Base-by-base conservation (phyloP, 1,140 invertebrate species). In the Asobara japonica region DNA sequence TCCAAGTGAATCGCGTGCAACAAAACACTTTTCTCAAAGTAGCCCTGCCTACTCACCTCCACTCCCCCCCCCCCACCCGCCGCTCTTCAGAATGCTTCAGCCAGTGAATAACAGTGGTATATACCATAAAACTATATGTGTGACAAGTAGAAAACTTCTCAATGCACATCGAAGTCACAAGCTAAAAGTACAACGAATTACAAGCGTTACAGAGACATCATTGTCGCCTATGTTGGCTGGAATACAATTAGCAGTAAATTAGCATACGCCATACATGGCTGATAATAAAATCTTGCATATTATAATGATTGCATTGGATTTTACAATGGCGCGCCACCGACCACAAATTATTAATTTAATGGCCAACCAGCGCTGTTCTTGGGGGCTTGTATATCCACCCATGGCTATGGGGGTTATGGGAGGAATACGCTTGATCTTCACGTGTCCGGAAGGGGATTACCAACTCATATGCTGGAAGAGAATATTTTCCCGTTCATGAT, bases 241-340 rank as follows among this genome's bases (percentile, higher is more conserved):
- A 86, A 88, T 84, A 87, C 86, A 87, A 86, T 88, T 88, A 88
- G 86, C 86, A 88, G 86, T 88, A 88, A 88, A 88, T 88, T 88
- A 86, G 79, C 86, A 86, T 86, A 83, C 76, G 82, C 79, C 81
- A 65, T 83, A 83, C 81, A 79, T 82, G 75, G 74, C 78, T 80
- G 83, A 87, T 85, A 87, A 86, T 87, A 86, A 87, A 87, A 87
- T 87, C 80, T 79, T 76, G 83, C 82, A 84, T 84, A 86, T 86
- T 87, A 87, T 84, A 86, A 86, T 84, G 84, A 87, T 86, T 87
- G 84, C 85, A 82, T 86, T 78, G 79, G 84, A 86, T 85, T 83
- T 86, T 85, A 86, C 85, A 87, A 86, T 87, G 84, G 80, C 83
- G 78, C 75, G 41, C 68, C 81, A 81, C 83, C 83, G 82, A 84